A percentile compares a stretch with the other conserved stretches of the same genome.
These are phyloP conservation scores for Therioaphis trifolii DNA, from an alignment of 2,888 invertebrate genomes.

Conservation along the genomic window DNA sequence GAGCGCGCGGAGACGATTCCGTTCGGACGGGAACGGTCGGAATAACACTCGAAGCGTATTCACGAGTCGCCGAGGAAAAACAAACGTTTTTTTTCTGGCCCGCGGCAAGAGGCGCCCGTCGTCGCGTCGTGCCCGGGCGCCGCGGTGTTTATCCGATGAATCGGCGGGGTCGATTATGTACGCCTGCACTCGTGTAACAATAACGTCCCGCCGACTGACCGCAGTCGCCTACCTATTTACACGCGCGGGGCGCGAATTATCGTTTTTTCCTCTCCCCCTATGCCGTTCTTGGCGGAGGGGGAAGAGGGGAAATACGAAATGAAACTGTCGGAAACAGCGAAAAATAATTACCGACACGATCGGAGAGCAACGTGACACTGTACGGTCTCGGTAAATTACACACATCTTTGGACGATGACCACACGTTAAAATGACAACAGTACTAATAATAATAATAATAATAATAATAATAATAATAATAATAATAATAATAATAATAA, in stretches of 20 bases:
- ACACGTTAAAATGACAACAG: not conserved
- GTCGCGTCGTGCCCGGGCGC: no score
- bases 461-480: not conserved
- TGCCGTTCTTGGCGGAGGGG: not conserved
- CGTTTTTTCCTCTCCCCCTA: not conserved
- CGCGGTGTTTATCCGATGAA: slow-evolving; percentile 38
- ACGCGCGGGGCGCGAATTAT: not conserved
- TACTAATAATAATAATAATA: not conserved
- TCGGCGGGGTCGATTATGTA: slow-evolving; percentile 50
- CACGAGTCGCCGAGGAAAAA: slow-evolving; percentile 17
- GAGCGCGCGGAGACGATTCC: no score
- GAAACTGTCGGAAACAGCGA: not conserved
- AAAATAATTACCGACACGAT: not conserved
- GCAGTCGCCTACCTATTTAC: not conserved
- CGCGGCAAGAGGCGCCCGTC: no score
- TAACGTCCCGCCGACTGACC: slow-evolving; percentile 39
- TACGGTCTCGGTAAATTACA: not conserved
- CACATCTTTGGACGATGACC: not conserved
- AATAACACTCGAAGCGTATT: no score
- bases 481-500: not conserved
- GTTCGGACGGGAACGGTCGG: no score
- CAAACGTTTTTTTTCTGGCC: slow-evolving; percentile 26
- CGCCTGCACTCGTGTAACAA: slow-evolving; percentile 42
- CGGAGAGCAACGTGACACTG: not conserved
- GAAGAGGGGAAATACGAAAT: not conserved